Conservation (phyloP, 2,888 invertebrate genomes). For the Acronicta psi region DNA sequence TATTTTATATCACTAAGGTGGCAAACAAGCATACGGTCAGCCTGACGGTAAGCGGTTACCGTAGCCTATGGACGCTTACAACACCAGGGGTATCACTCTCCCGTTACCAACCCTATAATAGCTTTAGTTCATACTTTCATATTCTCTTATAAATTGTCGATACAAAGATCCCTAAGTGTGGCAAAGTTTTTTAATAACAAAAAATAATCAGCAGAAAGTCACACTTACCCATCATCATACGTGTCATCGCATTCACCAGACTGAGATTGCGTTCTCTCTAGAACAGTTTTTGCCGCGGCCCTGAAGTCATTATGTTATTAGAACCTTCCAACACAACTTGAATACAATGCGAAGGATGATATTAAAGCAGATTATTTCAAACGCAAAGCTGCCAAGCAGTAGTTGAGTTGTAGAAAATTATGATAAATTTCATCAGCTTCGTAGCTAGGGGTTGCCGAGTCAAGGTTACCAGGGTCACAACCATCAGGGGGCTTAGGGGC, state of each 20-base stretch:
- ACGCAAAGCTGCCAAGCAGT: constrained; percentile 69
- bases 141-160: no score
- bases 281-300: constrained; percentile 90
- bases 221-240: constrained; percentile 90
- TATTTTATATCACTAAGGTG: no score
- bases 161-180: no score
- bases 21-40: no score
- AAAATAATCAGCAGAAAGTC: background rate
- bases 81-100: no score
- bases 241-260: constrained; percentile 88
- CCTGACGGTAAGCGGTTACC: no score
- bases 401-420: constrained; percentile 47
- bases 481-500: no score
- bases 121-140: no score
- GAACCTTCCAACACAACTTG: background rate
- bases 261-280: constrained; percentile 84
- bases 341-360: constrained; percentile 16
- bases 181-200: background rate
- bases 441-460: no score
- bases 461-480: no score
- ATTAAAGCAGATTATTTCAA: constrained; percentile 53
- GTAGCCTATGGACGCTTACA: no score
- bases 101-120: no score
- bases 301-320: constrained; percentile 62
- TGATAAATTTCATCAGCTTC: background rate